Evolutionary conservation across 2,113 vertebrate species (phyloP), one percentile per base, ranked within the genome.

Genomic region (Salminus brasiliensis): DNA sequence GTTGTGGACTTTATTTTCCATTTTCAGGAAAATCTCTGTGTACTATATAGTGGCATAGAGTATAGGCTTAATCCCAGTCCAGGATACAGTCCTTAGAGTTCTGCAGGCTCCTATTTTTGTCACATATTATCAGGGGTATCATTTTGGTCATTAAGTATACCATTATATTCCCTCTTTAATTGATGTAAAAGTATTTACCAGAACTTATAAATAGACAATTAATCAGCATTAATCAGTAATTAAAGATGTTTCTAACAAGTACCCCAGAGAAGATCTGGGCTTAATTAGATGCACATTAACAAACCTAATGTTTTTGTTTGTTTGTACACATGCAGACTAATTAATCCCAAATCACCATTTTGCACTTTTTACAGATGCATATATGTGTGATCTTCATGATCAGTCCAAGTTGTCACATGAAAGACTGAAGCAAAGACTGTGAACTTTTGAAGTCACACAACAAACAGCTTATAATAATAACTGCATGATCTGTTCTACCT

Each of bases 301-400:
- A 39, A 76, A 49, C 1, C 16, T 43, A 83, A 83, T 72, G 67
- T 45, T 27, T 76, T 67, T 29, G n/a, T 55, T 59, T 76, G 73
- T 80, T 83, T 71, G 72, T 15, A 83, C 43, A 82, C 67, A 76
- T 59, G 49, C 9, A 39, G 25, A 29, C 53, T 79, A 83, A 83
- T 83, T 72, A 80, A 47, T 80, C 77, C 67, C 78, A 76, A 52
- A 43, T 32, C 41, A 80, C 78, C 32, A n/a, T 65, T 72, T 52
- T 25, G 66, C 16, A 45, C 49, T n/a, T 47, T 83, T 10, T n/a
- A 23, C 16, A 49, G 13, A 11, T 36, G 13, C 53, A 76, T 76
- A 72, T 75, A 72, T 79, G n/a, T 43, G 60, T 53, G 43, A 72
- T 53, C 25, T 55, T 39, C 11, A 23, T 34, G 27, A 16, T n/a